Percentiles rank a stretch among this genome's conserved stretches.
These are phyloP conservation scores for Poeciliopsis turrubarensis DNA, from an alignment of 2,113 vertebrate genomes.

Conservation along the genomic window DNA sequence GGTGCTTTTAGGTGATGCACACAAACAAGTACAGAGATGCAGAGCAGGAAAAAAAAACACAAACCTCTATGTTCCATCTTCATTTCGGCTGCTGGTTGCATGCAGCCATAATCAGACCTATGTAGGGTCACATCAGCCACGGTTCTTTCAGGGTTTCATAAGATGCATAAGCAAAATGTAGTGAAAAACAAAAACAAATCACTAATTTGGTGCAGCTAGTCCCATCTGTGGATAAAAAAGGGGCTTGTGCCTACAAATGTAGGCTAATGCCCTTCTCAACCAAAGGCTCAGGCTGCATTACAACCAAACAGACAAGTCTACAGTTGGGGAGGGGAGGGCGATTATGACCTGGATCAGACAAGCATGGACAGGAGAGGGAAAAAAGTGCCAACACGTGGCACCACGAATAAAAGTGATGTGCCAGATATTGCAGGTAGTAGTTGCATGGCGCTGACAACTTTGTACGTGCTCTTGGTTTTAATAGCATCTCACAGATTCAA, in stretches of 20 bases:
- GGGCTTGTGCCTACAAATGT: conserved; percentile 54
- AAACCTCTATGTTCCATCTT: conserved; percentile 53
- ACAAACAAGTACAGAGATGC: conserved; percentile 5
- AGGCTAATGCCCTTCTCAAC: conserved; percentile 68
- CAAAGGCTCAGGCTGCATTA: conserved; percentile 67
- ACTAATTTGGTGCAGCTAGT: conserved; percentile 65
- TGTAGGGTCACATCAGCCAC: conserved; percentile 41
- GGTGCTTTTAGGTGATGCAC: conserved; percentile 31
- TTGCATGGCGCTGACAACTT: conserved; percentile 53
- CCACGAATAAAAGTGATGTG: conserved; percentile 62
- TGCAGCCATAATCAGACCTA: conserved; percentile 42
- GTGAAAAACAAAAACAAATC: conserved; percentile 57
- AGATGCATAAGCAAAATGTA: conserved; percentile 35
- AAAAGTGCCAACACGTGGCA: conserved; percentile 63
- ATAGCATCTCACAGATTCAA: conserved; percentile 51
- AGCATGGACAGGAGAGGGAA: conserved; percentile 52
- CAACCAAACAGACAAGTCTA: conserved; percentile 52
- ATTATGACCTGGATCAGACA: conserved; percentile 58
- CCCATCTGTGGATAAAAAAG: conserved; percentile 60
- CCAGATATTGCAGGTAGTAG: conserved; percentile 47
- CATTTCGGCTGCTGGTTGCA: conserved; percentile 47
- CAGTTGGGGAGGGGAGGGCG: conserved; percentile 7
- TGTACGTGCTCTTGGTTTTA: conserved; percentile 58
- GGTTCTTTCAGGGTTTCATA: conserved; percentile 13
- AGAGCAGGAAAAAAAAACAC: conserved; percentile 22